Evolutionary conservation across 2,797 vertebrate species (phyloP).

Genomic region (Etheostoma nigrum): DNA sequence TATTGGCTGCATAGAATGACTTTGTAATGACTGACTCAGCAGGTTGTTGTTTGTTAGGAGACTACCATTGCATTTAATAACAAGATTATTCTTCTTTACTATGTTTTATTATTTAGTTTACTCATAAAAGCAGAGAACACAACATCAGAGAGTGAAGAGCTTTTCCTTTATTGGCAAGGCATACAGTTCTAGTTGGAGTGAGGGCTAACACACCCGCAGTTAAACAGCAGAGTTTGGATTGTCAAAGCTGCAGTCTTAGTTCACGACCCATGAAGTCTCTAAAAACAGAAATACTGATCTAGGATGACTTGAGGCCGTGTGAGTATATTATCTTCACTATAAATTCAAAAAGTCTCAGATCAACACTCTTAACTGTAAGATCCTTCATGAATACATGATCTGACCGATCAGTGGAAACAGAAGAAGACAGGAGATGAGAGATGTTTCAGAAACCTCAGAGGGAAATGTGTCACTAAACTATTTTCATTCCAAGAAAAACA

Average conservation of each 20-base stretch:
- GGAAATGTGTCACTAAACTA: conserved; percentile 56
- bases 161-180: conserved; percentile 83
- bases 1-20: background rate
- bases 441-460: conserved; percentile 51
- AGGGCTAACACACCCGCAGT: conserved; percentile 74
- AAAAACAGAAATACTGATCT: conserved; percentile 57
- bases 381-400: conserved; percentile 48
- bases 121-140: conserved; percentile 36
- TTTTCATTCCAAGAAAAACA: conserved; percentile 57
- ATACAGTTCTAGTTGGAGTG: conserved; percentile 78
- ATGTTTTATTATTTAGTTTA: background rate
- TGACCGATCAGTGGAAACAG: conserved; percentile 50
- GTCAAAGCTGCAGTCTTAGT: conserved; percentile 77
- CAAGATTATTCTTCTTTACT: background rate
- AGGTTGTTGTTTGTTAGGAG: background rate
- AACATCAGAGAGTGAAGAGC: conserved; percentile 61
- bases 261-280: conserved; percentile 54
- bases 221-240: conserved; percentile 81
- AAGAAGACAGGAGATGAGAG: conserved; percentile 53
- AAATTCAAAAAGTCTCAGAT: conserved; percentile 51
- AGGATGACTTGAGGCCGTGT: conserved; percentile 35
- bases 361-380: conserved; percentile 40
- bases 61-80: background rate
- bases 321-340: conserved; percentile 48
- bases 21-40: background rate